A percentile compares a stretch with the other conserved stretches of the same genome.
These are phyloP conservation scores for Trogon melanurus DNA, from an alignment of 2,113 vertebrate species.

Conservation along the genomic window DNA sequence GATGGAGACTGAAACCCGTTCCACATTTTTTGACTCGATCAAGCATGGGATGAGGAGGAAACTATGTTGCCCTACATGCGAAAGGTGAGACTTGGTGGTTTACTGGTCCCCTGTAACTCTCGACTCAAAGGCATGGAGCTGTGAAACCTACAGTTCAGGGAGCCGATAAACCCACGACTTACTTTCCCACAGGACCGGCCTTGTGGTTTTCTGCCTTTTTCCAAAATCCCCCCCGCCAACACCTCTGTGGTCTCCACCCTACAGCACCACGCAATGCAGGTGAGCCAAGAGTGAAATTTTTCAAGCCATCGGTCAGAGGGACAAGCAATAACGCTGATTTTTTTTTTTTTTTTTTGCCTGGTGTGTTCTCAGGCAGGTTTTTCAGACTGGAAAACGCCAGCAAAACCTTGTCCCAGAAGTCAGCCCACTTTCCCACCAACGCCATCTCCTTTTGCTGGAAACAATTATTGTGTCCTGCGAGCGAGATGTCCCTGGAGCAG, in stretches of 20 bases:
- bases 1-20: not conserved
- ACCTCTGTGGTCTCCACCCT: not conserved
- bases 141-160: not conserved
- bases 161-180: not conserved
- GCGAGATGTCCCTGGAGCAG: not conserved
- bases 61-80: not conserved
- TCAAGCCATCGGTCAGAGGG: rapidly evolving
- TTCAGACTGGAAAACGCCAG: not conserved
- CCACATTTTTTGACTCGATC: not conserved
- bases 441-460: not conserved
- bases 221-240: not conserved
- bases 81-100: not conserved
- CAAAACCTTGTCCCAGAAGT: not conserved
- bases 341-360: not conserved
- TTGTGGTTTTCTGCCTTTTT: not conserved
- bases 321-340: rapidly evolving
- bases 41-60: not conserved
- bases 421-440: not conserved
- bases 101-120: not conserved
- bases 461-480: not conserved
- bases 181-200: not conserved
- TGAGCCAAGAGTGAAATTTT: not conserved
- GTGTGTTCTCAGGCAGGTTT: not conserved
- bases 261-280: rapidly evolving
- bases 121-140: not conserved